Base-by-base conservation (phyloP, 2,888 invertebrate species). In the Lasius fuliginosus region DNA sequence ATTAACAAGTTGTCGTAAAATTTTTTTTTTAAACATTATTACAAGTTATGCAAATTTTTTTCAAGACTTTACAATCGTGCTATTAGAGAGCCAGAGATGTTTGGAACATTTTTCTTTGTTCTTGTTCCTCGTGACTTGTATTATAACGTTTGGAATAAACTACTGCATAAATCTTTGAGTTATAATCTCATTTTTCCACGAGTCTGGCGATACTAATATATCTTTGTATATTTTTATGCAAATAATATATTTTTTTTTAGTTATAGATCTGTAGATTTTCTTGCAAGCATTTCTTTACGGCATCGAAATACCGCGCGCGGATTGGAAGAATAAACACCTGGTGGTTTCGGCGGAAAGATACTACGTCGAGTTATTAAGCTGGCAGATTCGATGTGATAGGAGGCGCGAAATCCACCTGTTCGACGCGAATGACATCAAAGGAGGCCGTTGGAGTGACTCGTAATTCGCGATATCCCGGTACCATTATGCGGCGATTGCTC, bases 401-500 rank as follows among this genome's bases (percentile, higher is more conserved):
- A 23, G 23, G 77, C 83, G 82, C 46, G 23, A 85, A 88, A 85
- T 83, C 83, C 83, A 79, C 77, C 79, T 82, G 75, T 40, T 75
- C 60, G 73, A 58, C 58, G 62, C 23, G 73, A 68, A 68, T 27
- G 42, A 73, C 86, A 86, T 89, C 85, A 86, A 88, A 86, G 65
- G 8, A n/a, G 53, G 58, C 85, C 85, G 85, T 90, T 64, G 85
- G 84, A 27, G 36, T 75, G 81, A 64, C 86, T 82, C 86, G 77
- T 89, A 87, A 89, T 67, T 88, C 85, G 89, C 86, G 82, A 85
- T 86, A 87, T 84, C 68, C 79, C 64, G 84, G 33, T 85, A 83
- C 88, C 86, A 88, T 90, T 91, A 91, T 82, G 82, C 86, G 76
- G 30, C 84, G 87, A 91, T 90, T 85, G 85, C 84, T 90, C 90